phyloP scores from a whole-genome alignment of 1,140 invertebrate genomes.

The Zaprionus capensis region DNA sequence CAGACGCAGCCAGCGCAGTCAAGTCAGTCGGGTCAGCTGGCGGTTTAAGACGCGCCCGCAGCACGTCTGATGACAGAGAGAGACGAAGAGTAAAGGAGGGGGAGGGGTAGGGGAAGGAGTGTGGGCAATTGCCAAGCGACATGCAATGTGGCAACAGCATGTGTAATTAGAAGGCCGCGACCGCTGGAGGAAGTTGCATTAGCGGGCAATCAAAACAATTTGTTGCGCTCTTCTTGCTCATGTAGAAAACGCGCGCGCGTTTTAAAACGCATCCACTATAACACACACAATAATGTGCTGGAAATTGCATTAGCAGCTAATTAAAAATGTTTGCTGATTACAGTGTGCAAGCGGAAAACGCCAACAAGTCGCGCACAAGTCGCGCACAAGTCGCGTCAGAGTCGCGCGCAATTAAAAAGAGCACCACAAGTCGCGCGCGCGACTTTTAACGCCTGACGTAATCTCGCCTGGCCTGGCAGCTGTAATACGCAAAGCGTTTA shows the following conservation, averaged over 20 bases:
- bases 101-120: background rate
- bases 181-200: conserved; percentile 67
- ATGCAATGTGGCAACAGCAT: conserved; percentile 61
- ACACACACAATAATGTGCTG: conserved; percentile 10
- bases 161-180: conserved; percentile 71
- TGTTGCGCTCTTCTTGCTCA: conserved; percentile 25
- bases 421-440: conserved; percentile 20
- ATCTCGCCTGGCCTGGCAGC: conserved; percentile 12
- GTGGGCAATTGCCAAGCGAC: conserved; percentile 53
- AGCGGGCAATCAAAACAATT: conserved; percentile 22
- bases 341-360: background rate
- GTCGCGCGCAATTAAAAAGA: conserved; percentile 6
- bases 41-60: conserved; percentile 61
- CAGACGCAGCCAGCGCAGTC: conserved; percentile 3
- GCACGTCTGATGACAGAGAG: conserved; percentile 30
- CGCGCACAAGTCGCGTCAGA: conserved; percentile 22
- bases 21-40: conserved; percentile 37
- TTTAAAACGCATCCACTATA: conserved; percentile 7
- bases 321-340: conserved; percentile 22
- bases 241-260: conserved; percentile 4
- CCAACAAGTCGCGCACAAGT: conserved; percentile 14
- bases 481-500: conserved; percentile 59
- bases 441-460: conserved; percentile 40
- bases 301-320: conserved; percentile 12
- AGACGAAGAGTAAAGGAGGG: background rate